Evolutionary conservation across 2,113 vertebrate genomes (phyloP), one percentile per base, ranked within the genome.

Genomic region (Isurus oxyrinchus): DNA sequence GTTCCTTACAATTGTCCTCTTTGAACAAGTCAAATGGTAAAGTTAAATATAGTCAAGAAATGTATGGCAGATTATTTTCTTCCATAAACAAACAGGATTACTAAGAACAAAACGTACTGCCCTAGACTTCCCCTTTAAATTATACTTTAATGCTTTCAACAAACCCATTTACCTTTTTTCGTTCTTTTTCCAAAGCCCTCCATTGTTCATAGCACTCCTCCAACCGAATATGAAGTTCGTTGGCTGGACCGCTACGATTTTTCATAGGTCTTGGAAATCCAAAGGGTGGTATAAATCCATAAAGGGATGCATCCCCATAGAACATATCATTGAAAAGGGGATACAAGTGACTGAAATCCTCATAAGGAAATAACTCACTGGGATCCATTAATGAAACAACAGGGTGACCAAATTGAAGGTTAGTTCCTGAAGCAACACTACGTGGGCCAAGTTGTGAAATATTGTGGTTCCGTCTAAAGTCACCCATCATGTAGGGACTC

Each of bases 151-250:
- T 49, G 35, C 10, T 44, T 95, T 95, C 63, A 76, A 72, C 23
- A 95, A 59, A 69, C 27, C 53, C 5, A 95, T 72, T 98, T 98
- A 98, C 98, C 98, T 98, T 98, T 97, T 98, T 98, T 90, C 98
- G 98, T 96, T 98, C 98, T 96, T 98, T 98, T 97, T 98, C 98
- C 97, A 98, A 96, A 97, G 98, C 97, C 97, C 97, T 98, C 97
- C 98, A 98, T 96, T 98, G 98, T 93, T 98, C 98, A 11, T 97
- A 98, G 96, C 98, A 98, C 66, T 98, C 98, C 90, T 98, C 98
- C 63, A 98, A 97, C 84, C 97, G 97, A 96, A 97, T 87, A 8
- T 98, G 97, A 96, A 98, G 98, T 69, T 98, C 98, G 0, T 97
- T 98, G 96, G 97, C 97, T 97, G 97, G 97, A 96, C 97, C 97